Evolutionary conservation across 1,140 invertebrate genomes (phyloP).

Genomic region (Eurosta solidaginis): DNA sequence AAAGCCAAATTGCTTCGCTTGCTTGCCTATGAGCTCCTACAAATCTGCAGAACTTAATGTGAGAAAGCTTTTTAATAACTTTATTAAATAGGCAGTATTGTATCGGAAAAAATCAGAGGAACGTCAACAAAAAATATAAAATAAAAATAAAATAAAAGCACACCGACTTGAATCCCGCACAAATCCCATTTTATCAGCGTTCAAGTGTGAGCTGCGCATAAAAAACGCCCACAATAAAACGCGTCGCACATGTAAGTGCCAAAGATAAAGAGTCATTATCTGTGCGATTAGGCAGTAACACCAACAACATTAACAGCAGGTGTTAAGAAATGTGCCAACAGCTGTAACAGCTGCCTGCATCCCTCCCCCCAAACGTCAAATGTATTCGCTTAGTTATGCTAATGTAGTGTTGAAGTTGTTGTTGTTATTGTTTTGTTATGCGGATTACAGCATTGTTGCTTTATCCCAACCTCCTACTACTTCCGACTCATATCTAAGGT

Average conservation of each 20-base stretch:
- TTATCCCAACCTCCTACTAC: neutral
- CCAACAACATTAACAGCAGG: slow-evolving; percentile 24
- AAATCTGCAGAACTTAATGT: neutral
- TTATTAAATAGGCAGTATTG: neutral
- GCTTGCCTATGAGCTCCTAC: too few relatives aligned
- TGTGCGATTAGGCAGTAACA: slow-evolving; percentile 29
- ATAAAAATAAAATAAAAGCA: neutral
- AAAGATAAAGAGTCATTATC: slow-evolving; percentile 31
- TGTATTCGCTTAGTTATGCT: neutral
- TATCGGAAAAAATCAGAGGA: neutral
- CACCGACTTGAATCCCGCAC: neutral
- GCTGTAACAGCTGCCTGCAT: neutral
- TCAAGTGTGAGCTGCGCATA: neutral
- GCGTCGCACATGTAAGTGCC: slow-evolving; percentile 23
- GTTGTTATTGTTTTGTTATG: too few relatives aligned
- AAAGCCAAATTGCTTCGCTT: neutral
- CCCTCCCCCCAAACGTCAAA: neutral
- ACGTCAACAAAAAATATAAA: neutral
- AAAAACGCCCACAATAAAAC: slow-evolving; percentile 5
- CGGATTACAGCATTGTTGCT: neutral
- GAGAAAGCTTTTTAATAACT: neutral
- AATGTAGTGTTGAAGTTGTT: neutral
- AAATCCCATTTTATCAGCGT: neutral
- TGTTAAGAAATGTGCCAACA: neutral
- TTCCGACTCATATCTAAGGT: neutral